A percentile compares a stretch with the other conserved stretches of the same genome.
phyloP scores from a whole-genome alignment of 1,140 invertebrate species.

The Zaprionus kolodkinae region DNA sequence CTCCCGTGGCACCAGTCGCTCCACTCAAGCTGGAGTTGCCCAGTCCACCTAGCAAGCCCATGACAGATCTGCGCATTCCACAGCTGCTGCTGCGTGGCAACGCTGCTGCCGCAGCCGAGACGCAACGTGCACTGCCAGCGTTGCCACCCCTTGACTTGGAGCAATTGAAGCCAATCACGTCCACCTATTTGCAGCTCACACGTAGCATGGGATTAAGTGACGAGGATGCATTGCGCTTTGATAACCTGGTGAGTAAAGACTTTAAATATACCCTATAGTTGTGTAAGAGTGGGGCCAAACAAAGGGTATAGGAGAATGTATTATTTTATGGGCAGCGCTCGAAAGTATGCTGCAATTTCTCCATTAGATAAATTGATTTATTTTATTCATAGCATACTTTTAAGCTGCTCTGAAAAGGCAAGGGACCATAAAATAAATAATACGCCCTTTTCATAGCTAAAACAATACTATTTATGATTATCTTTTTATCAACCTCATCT shows the following conservation, averaged over 20 bases:
- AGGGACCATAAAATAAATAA: no score
- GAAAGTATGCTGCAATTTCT: not conserved
- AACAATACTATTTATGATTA: not conserved
- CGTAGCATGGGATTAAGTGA: conserved; percentile 87
- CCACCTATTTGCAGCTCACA: conserved; percentile 93
- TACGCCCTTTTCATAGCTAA: not conserved
- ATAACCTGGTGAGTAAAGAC: conserved; percentile 85
- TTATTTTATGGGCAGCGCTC: not conserved
- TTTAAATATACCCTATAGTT: conserved; percentile 78
- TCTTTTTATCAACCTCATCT: not conserved
- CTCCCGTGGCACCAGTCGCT: conserved; percentile 35
- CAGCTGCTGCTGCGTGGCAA: conserved; percentile 47
- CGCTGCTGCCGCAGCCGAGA: conserved; percentile 24
- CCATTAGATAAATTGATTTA: no score
- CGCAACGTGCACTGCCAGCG: conserved; percentile 22
- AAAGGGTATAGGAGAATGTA: not conserved
- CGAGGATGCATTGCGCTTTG: conserved; percentile 87
- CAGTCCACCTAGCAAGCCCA: conserved; percentile 58
- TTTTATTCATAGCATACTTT: not conserved
- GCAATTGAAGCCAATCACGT: conserved; percentile 93
- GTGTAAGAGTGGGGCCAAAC: not conserved
- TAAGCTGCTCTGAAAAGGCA: not conserved
- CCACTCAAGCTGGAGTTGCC: conserved; percentile 68
- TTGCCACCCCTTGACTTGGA: conserved; percentile 78
- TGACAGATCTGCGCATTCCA: conserved; percentile 65